Percentiles rank a stretch among this genome's conserved stretches.
Conservation (phyloP, 1,140 invertebrate species). For the Calycopis cecrops region DNA sequence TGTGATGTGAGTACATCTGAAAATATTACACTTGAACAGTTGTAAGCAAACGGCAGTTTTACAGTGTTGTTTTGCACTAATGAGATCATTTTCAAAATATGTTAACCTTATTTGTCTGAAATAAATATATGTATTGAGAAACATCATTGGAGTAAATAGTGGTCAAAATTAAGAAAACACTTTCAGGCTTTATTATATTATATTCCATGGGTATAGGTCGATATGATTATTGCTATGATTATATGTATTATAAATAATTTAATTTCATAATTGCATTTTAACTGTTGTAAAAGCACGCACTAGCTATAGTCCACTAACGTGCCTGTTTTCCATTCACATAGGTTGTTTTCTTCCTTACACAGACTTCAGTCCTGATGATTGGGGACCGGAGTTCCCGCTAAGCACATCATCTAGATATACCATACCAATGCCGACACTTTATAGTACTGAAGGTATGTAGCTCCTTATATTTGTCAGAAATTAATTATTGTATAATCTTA, state of each 20-base stretch:
- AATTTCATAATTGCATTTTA: no score
- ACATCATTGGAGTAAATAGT: no score
- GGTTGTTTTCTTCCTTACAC: conserved; percentile 74
- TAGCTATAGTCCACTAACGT: conserved; percentile 43
- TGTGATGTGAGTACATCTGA: conserved; percentile 10
- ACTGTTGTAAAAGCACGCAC: conserved; percentile 31
- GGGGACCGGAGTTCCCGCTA: conserved; percentile 79
- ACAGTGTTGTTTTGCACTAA: background rate
- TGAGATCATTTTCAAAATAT: background rate
- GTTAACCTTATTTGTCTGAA: no score
- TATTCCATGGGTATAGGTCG: no score
- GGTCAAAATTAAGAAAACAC: no score
- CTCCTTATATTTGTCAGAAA: no score
- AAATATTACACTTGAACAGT: no score
- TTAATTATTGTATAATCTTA: no score
- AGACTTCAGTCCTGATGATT: conserved; percentile 79
- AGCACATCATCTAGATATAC: conserved; percentile 69
- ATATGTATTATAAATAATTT: no score
- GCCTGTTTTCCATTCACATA: conserved; percentile 67
- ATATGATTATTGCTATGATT: no score
- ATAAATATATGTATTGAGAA: no score
- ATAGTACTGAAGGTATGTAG: conserved; percentile 79
- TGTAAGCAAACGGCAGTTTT: background rate
- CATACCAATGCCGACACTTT: conserved; percentile 85
- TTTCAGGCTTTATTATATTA: no score